Evolutionary conservation across 2,113 vertebrate species (phyloP), one percentile per base, ranked within the genome.

Genomic region (Stercorarius parasiticus): DNA sequence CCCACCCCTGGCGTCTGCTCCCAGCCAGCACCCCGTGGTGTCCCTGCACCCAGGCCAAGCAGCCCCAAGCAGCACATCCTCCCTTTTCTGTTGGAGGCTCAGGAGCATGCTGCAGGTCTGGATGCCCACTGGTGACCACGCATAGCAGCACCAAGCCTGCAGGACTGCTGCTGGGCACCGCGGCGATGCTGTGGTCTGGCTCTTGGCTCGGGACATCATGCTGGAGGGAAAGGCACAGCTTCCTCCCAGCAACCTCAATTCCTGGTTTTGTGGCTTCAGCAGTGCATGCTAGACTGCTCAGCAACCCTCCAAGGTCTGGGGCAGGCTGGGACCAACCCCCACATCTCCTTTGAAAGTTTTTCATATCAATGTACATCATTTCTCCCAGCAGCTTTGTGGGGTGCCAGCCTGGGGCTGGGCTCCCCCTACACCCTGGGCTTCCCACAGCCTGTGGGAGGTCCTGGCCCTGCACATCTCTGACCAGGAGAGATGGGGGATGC

Each of bases 81-180:
- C 6, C 32, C 36, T n/a, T 52, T 34, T 36, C 62, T 61, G 38
- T 47, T 66, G 71, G 42, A 66, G 26, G 27, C 65, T 52, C 15
- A 20, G 47, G 29, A 62, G 50, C 38, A 40, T 1, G 1, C 10
- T 9, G 55, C 66, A 38, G 47, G 16, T 13, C 38, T 34, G 50
- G 67, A 4, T 47, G 32, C 15, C 42, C 67, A 11, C 0, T 1
- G 26, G 16, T 19, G 13, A 25, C 23, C 36, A 14, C 0, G 0
- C 15, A 30, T 1, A 1, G 59, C 43, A 50, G 7, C 13, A 36
- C 25, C 1, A 11, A 53, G 21, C 25, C 59, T 53, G 38, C 43
- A 23, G n/a, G 18, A 42, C 7, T 76, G 55, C 47, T 67, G 45
- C 47, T n/a, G 40, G 30, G n/a, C 22, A 42, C 49, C 3, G 0